A percentile compares a stretch with the other conserved stretches of the same genome.
Conservation (phyloP, 2,113 vertebrate species). For the Ciconia boyciana region DNA sequence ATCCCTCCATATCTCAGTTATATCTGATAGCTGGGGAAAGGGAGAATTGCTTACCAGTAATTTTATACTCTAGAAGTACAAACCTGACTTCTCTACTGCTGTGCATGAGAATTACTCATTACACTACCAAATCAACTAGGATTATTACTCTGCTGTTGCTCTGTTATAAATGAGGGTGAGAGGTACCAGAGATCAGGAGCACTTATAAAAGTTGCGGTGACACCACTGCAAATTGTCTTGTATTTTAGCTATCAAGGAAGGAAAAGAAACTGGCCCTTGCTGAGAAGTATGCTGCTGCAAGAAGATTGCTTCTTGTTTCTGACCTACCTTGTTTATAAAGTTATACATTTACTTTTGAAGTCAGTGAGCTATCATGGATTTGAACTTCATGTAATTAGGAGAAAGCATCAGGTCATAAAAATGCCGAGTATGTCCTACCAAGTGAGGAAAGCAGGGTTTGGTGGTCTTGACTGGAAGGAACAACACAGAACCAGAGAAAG, state of each 20-base stretch:
- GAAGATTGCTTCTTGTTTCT: not conserved
- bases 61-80: constrained; percentile 16
- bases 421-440: not conserved
- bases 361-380: not conserved
- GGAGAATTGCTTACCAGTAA: constrained; percentile 18
- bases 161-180: not conserved
- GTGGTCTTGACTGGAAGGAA: not conserved
- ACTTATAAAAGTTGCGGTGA: not conserved
- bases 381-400: constrained; percentile 22
- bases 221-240: not conserved
- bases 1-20: not conserved
- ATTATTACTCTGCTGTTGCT: not conserved
- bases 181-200: not conserved
- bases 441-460: not conserved
- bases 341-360: constrained; percentile 46
- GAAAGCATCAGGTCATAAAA: constrained; percentile 11
- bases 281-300: constrained; percentile 15
- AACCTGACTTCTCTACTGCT: not conserved
- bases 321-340: constrained; percentile 28
- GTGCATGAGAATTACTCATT: not conserved
- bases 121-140: not conserved
- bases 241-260: not conserved
- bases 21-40: constrained; percentile 11
- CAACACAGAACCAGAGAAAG: not conserved
- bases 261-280: not conserved